Conservation (phyloP, 1,140 invertebrate genomes). For the Eubasilissa regina region DNA sequence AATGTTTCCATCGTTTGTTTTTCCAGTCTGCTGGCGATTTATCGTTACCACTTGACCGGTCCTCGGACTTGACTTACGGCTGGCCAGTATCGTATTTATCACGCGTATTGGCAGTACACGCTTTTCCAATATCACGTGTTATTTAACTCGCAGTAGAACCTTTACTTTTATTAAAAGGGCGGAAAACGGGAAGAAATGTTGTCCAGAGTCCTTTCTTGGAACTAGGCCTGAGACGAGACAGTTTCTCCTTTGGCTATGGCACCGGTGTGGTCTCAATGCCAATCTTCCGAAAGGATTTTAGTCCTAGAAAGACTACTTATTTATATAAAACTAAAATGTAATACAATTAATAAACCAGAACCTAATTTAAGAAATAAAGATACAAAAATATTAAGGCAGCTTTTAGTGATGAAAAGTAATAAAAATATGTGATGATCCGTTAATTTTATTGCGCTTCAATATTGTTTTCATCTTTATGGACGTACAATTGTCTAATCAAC, state of each 20-base stretch:
- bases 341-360: too few relatives aligned
- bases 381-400: too few relatives aligned
- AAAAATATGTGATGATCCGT: too few relatives aligned
- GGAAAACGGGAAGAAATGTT: neutral
- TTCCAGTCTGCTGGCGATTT: constrained; percentile 32
- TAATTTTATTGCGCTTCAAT: too few relatives aligned
- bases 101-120: constrained; percentile 43
- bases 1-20: constrained; percentile 38
- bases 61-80: constrained; percentile 8
- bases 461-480: too few relatives aligned
- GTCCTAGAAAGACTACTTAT: too few relatives aligned
- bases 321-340: too few relatives aligned
- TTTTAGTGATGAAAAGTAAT: too few relatives aligned
- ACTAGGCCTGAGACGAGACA: neutral
- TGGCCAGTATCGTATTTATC: neutral
- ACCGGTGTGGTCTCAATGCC: neutral
- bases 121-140: constrained; percentile 44
- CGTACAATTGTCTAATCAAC: too few relatives aligned
- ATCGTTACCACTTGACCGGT: constrained; percentile 34
- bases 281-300: too few relatives aligned
- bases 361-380: too few relatives aligned
- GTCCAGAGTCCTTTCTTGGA: neutral
- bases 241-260: neutral
- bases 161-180: constrained; percentile 10
- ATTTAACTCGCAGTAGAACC: constrained; percentile 46